Base-by-base conservation (phyloP, 2,797 vertebrate species). In the Amblyopsis hoosieri region DNA sequence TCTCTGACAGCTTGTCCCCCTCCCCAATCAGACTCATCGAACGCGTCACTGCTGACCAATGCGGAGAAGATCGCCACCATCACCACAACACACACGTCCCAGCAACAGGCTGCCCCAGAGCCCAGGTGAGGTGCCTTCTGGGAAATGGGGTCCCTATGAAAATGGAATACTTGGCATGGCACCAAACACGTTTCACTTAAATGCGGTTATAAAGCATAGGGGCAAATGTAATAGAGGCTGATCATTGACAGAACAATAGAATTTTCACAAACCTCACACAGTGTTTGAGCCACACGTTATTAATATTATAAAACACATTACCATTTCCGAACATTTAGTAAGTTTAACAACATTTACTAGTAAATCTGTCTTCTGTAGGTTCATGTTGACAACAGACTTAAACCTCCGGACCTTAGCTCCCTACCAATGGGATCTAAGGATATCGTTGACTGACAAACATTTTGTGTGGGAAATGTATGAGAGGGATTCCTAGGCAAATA, bases 11-110 rank as follows among this genome's bases (percentile, higher is more conserved):
- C 1, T 33, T 61, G 45, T 72, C 83, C 71, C 13, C 60, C 83
- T 52, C 11, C 52, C 51, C 73, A 1, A 76, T 1, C 92, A 99
- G 97, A 99, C 86, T 96, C 97, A 60, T 98, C 97, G 54, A 99
- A 99, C 68, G 97, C 97, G 11, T 96, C 97, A 58, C 90, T 99
- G 90, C 87, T 99, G 91, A 99, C 97, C 83, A 99, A 99, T 14
- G 97, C 97, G 1, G 97, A 99, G 92, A 99, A 99, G 93, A 99
- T 99, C 3, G 97, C 97, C 79, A 99, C 97, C 69, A 98, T 99
- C 85, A 99, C 97, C 78, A 99, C 97, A 82, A 98, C 97, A 29
- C 97, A 99, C 87, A 91, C 95, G 47, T 91, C 96, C 82, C 97
- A 97, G 90, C 97, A 95, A 60, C 92, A 93, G 83, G 79, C 89